phyloP scores from a whole-genome alignment of 2,888 invertebrate genomes.

The Pachliopta kotzebuea region DNA sequence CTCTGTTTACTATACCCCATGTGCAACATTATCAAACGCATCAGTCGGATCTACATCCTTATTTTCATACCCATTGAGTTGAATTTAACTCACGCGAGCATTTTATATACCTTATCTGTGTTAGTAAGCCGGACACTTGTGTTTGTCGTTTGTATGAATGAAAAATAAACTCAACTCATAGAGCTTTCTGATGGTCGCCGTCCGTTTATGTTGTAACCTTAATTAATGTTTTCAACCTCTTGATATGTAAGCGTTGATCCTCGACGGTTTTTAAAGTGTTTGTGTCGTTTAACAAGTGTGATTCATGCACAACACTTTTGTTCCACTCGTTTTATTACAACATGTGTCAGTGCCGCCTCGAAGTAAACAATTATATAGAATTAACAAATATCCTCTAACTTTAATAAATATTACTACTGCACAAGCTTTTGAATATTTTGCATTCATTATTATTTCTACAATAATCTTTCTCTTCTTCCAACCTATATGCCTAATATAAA shows the following conservation, averaged over 20 bases:
- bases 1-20: conserved; percentile 73
- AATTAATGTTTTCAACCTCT: conserved; percentile 69
- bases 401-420: too few species aligned
- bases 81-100: conserved; percentile 34
- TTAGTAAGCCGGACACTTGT: conserved; percentile 72
- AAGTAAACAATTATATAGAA: too few species aligned
- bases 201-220: conserved; percentile 71
- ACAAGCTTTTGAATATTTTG: too few species aligned
- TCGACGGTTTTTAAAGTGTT: conserved; percentile 44
- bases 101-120: conserved; percentile 58
- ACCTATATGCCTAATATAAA: too few species aligned
- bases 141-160: conserved; percentile 77
- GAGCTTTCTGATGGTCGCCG: conserved; percentile 70
- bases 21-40: conserved; percentile 59
- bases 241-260: conserved; percentile 52
- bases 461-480: too few species aligned
- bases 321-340: conserved; percentile 17
- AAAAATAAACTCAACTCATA: conserved; percentile 69
- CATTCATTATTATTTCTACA: too few species aligned
- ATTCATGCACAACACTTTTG: conserved; percentile 43
- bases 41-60: conserved; percentile 43
- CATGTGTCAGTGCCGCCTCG: neutral
- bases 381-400: too few species aligned
- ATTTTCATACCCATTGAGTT: conserved; percentile 13
- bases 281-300: conserved; percentile 49